Evolutionary conservation across 2,113 vertebrate species (phyloP).

Genomic region (Hemibates koningsi): DNA sequence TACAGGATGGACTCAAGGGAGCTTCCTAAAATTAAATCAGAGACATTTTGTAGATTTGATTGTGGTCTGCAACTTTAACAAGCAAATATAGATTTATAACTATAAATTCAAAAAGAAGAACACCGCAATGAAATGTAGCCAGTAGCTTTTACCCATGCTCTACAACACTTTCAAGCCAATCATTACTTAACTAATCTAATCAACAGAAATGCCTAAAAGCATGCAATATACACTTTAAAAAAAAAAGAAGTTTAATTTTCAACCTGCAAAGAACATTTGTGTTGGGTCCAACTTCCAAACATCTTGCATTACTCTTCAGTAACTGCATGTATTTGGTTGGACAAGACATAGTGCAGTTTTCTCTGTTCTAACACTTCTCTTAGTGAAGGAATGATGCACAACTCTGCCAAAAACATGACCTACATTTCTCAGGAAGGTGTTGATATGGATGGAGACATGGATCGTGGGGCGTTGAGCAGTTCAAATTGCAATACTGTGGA

Average conservation of each 20-base stretch:
- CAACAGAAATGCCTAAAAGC: background rate
- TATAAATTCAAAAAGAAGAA: background rate
- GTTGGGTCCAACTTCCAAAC: background rate
- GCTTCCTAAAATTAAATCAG: slow-evolving; percentile 41
- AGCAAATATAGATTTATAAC: background rate
- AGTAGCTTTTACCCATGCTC: background rate
- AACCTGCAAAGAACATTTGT: background rate
- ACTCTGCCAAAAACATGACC: slow-evolving; percentile 58
- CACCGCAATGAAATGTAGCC: background rate
- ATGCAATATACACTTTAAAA: background rate
- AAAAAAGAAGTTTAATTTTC: background rate
- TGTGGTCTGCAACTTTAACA: background rate
- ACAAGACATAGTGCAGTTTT: slow-evolving; percentile 5
- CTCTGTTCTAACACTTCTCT: slow-evolving; percentile 4
- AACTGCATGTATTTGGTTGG: background rate
- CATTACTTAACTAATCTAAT: background rate
- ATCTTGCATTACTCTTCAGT: background rate
- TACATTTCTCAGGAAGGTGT: slow-evolving; percentile 63
- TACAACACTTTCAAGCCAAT: background rate
- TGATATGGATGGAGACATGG: slow-evolving; percentile 54
- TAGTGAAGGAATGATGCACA: slow-evolving; percentile 51
- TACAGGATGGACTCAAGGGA: background rate
- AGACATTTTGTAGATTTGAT: slow-evolving; percentile 9
- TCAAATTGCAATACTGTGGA: slow-evolving; percentile 53
- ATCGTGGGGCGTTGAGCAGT: slow-evolving; percentile 32